phyloP scores from a whole-genome alignment of 1,140 invertebrate genomes.

The Prorops nasuta region DNA sequence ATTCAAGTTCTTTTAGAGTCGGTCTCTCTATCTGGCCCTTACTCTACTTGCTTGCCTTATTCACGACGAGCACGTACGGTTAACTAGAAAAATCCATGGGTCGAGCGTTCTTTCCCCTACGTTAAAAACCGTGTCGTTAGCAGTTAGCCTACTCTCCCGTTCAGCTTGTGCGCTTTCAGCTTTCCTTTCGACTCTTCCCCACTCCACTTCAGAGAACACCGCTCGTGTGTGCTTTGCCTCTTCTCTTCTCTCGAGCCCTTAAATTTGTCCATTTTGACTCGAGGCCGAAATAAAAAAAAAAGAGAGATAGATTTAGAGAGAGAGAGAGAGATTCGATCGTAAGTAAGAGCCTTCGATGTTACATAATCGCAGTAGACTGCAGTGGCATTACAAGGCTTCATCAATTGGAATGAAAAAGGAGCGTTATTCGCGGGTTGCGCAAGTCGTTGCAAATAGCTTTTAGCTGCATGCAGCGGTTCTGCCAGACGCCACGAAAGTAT shows the following conservation, averaged over 20 bases:
- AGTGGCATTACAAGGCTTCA: no score
- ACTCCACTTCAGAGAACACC: background rate
- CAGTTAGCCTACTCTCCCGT: conserved; percentile 16
- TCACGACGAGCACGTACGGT: conserved; percentile 28
- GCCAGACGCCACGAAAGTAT: no score
- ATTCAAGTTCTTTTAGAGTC: no score
- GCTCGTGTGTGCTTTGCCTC: background rate
- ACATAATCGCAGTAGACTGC: no score
- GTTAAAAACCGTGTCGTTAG: conserved; percentile 35
- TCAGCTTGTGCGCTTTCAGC: no score
- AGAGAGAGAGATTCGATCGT: background rate
- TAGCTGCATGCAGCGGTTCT: no score
- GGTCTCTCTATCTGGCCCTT: no score
- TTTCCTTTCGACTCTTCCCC: background rate
- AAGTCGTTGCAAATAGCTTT: no score
- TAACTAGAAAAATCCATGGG: conserved; percentile 35
- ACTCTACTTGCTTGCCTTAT: no score
- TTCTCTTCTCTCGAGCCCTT: background rate
- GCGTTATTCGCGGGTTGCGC: no score
- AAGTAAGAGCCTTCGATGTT: no score
- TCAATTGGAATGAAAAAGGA: no score
- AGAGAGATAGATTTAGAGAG: background rate
- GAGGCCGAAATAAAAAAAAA: background rate
- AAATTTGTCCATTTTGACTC: background rate
- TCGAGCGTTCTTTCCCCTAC: conserved; percentile 24